These are phyloP conservation scores for Caenorhabditis doughertyi DNA, from an alignment of 2,888 invertebrate genomes.

Conservation along the genomic window DNA sequence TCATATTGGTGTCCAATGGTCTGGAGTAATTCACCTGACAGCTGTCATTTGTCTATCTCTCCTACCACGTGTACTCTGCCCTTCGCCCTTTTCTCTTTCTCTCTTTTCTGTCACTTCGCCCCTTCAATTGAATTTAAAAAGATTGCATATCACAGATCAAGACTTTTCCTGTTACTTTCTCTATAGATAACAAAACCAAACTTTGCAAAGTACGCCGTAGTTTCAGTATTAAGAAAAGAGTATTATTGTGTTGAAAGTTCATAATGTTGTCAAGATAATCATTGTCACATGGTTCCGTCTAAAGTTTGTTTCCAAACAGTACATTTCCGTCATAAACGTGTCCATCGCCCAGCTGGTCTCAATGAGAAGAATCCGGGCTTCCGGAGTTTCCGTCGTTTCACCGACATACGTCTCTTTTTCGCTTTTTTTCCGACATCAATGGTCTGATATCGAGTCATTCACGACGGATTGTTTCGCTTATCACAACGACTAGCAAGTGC, in stretches of 20 bases:
- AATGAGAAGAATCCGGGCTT: constrained; percentile 36
- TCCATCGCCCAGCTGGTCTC: constrained; percentile 16
- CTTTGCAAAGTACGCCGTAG: constrained; percentile 43
- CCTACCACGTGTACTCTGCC: constrained; percentile 48
- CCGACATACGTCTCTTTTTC: constrained; percentile 35
- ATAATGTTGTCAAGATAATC: neutral
- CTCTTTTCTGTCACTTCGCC: constrained; percentile 23
- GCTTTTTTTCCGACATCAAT: constrained; percentile 2
- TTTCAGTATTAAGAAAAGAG: constrained; percentile 17
- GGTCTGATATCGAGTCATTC: constrained; percentile 32
- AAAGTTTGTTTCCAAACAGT: too few relatives aligned
- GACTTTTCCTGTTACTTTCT: neutral
- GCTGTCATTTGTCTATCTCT: constrained; percentile 35
- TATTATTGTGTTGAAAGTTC: neutral
- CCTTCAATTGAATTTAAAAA: neutral
- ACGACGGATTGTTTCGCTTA: constrained; percentile 21
- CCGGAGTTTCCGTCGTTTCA: constrained; percentile 46
- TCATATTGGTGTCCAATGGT: neutral
- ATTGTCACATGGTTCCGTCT: constrained; percentile 21
- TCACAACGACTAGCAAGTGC: constrained; percentile 33
- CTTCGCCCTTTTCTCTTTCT: constrained; percentile 27
- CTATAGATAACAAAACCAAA: constrained; percentile 12
- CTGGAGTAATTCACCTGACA: constrained; percentile 40
- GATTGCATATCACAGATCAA: constrained; percentile 35
- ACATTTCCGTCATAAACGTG: constrained; percentile 13